Evolutionary conservation across 2,113 vertebrate genomes (phyloP), one percentile per base, ranked within the genome.

Genomic region (Argyrosomus japonicus): DNA sequence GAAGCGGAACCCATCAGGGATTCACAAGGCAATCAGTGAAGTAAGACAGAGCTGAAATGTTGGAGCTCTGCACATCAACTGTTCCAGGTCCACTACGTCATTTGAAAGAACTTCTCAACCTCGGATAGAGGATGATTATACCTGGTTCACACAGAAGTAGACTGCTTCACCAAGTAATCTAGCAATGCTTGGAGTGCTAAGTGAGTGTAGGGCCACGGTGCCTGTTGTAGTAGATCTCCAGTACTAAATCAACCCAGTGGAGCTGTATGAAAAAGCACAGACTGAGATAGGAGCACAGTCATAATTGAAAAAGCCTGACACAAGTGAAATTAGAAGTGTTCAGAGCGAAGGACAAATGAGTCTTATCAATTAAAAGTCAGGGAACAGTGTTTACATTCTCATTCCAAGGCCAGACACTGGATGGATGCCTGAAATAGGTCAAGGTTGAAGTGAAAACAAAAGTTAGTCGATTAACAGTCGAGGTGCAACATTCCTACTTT

Each of bases 371-470:
- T 90, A 86, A 85, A 91, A 85, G 82, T 82, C 47, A 73, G 56
- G 32, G 75, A 85, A 79, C 83, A 50, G 51, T 88, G 89, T 94
- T 93, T 93, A 91, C 89, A 88, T 87, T 92, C 88, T 60, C 82
- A 65, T 69, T 87, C 79, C 73, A 79, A 89, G 86, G 88, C 65
- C 83, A 87, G 87, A 85, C 89, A 80, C 87, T 40, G 73, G 78
- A 84, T 70, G 80, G 40, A 70, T 86, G 81, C 81, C 93, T 89
- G 92, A 94, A 94, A 94, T 91, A 88, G 94, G 94, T 94, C 93
- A 94, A 94, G 94, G 94, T 93, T 93, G 92, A 91, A 89, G 88
- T 10, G 85, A 92, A 93, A 93, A 94, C 91, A 93, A 93, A 93
- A 94, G 90, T 93, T 94, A 62, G 88, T 89, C 68, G 89, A 94